These are phyloP conservation scores for Onychomys leucogaster DNA, from an alignment of 2,797 vertebrate genomes.

Conservation along the genomic window DNA sequence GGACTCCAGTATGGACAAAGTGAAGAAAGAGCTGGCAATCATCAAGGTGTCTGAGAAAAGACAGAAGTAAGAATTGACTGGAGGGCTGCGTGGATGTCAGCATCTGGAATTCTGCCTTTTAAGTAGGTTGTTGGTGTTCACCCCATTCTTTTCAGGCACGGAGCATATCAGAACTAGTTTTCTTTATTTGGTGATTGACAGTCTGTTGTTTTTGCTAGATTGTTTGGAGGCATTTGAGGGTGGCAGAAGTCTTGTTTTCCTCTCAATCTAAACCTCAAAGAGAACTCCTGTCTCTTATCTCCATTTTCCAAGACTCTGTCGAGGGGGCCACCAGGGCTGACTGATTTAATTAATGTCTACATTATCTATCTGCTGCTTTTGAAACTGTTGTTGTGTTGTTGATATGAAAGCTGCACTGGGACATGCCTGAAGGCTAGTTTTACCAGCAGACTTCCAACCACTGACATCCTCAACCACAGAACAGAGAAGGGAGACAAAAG, in stretches of 20 bases:
- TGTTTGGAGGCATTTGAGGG: constrained; percentile 70
- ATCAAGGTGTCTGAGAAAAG: not conserved
- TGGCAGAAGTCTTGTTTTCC: constrained; percentile 66
- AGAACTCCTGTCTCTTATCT: constrained; percentile 78
- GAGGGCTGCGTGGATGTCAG: not conserved
- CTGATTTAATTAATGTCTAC: constrained; percentile 84
- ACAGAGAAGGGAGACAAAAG: not conserved
- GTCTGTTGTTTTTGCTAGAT: constrained; percentile 66
- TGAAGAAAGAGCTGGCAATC: not conserved
- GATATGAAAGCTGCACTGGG: constrained; percentile 71
- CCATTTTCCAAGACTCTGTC: constrained; percentile 75
- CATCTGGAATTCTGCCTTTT: not conserved
- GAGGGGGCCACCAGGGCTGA: constrained; percentile 73
- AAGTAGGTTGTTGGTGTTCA: constrained; percentile 6
- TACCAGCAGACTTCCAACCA: constrained; percentile 60
- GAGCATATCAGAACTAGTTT: constrained; percentile 71
- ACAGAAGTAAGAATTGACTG: not conserved
- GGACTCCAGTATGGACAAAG: not conserved
- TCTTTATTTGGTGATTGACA: constrained; percentile 80
- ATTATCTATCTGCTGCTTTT: constrained; percentile 83
- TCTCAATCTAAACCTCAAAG: constrained; percentile 72
- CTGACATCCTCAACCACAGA: constrained; percentile 50
- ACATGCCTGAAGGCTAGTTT: constrained; percentile 69
- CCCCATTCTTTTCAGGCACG: constrained; percentile 72
- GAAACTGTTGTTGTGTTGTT: constrained; percentile 82